Evolutionary conservation across 53 echinoderm and acorn worm species (phyloP), one percentile per base, ranked within the genome.

Genomic region (Pentamera pediparva): DNA sequence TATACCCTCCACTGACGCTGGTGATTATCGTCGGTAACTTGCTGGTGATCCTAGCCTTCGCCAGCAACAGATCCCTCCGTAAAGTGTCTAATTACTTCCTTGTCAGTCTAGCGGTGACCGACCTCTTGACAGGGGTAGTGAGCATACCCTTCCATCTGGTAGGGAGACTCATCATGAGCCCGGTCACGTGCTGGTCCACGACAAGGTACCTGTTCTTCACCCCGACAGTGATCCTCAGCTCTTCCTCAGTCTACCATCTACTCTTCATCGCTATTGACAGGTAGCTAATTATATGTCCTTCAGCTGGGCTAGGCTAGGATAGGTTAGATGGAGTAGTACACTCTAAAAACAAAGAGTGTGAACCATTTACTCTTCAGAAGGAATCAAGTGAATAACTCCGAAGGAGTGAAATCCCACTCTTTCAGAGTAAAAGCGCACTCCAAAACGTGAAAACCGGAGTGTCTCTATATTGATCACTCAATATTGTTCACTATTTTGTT

Each of bases 41-140:
- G 21, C 39, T 65, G 65, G 65, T 65, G 18, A 65, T 65, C 39
- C 22, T 65, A 18, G 40, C 65, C 15, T 65, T 65, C 39, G 24
- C 36, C 2, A 38, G 11, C 25, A 38, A 33, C 1, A 36, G 17
- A 10, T 65, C 65, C 26, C 65, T 65, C 17, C 33, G 65, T 1
- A 65, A 65, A 27, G 65, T 65, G 21, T 65, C 65, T 37, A 37
- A 65, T 25, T 65, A 65, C 25, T 65, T 65, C 27, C 27, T 65
- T 21, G 25, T 65, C 65, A 65, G 65, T 21, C 36, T 65, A n/a
- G 65, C 65, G 13, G 33, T 36, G n/a, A 65, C 65, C 19, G 65
- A 65, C 39, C 2, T 65, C 19, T 40, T 65, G 18, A 65, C 65
- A 5, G 65, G 65, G 18, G 25, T 41, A 5, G 26, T 64, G 5